A percentile compares a stretch with the other conserved stretches of the same genome.
Conservation (phyloP, 2,113 vertebrate genomes). For the Ophiodon elongatus region DNA sequence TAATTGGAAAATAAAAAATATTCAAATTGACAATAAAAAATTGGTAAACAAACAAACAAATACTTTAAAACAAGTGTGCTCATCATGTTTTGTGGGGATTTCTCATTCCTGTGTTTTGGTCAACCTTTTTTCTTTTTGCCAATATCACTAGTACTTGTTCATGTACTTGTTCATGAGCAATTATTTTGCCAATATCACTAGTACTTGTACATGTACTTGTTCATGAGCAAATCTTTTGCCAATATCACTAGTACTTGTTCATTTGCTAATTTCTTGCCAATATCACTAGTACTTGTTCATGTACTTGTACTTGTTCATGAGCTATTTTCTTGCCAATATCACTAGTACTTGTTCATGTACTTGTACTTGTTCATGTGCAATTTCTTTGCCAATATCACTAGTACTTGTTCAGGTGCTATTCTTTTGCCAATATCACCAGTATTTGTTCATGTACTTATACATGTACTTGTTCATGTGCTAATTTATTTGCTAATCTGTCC, state of each 20-base stretch:
- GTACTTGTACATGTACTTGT: background rate
- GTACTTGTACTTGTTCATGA: background rate
- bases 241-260: no score
- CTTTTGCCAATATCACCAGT: background rate
- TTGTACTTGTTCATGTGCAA: no score
- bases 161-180: no score
- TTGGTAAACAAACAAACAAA: no score
- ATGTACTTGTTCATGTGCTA: background rate
- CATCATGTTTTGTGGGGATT: background rate
- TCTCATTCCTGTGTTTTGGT: background rate
- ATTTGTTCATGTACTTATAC: background rate
- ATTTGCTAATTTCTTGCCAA: no score
- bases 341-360: background rate
- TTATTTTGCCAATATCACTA: no score
- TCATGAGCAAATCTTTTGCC: no score
- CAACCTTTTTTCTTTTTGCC: background rate
- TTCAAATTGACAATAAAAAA: no score
- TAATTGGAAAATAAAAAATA: no score
- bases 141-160: background rate
- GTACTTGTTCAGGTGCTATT: background rate
- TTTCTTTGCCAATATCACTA: no score
- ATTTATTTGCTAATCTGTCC: background rate
- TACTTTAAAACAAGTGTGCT: no score
- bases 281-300: background rate
- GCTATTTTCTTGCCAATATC: no score